Base-by-base conservation (phyloP, 2,888 invertebrate genomes). In the Catocala sponsa region DNA sequence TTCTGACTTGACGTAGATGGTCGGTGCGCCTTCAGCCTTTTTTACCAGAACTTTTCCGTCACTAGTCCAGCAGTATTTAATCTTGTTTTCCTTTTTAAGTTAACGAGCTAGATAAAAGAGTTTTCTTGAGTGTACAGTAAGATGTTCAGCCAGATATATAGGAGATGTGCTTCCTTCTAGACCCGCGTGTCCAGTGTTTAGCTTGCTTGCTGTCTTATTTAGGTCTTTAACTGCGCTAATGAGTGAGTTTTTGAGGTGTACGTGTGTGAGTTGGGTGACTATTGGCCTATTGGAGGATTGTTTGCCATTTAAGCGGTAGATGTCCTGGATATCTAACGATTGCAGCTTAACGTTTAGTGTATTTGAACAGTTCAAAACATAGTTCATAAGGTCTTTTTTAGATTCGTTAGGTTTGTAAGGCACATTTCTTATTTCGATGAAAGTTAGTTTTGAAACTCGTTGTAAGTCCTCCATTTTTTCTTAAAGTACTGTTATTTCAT, bases 371-470 rank as follows among this genome's bases (percentile, higher is more conserved):
- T 49, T 56, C 1, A 12, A 7, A 5, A 56, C 5, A 7, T 56
- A 56, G 11, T 25, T 49, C 13, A 12, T 15, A 32, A 49, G 32
- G 42, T 56, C 56, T 33, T 25, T n/a, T 48, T 50, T 57, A 10
- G 43, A 25, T 49, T 57, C 56, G 12, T 50, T 32, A 7, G 42
- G 25, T 32, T 11, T 57, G 25, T 42, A n/a, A 6, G 50, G 56
- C 11, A 57, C 33, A 11, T 56, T 56, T 33, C 56, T 56, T 43
- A 56, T 12, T 33, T 56, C 56, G 11, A 49, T n/a, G n/a, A 56
- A 42, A 4, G 42, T 56, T 6, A 56, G 13, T 9, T 56, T 56
- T 42, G 56, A 56, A 6, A 56, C n/a, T 11, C 56, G 42, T 10
- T 42, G 42, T 42, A 42, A 42, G 10, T 42, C 42, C 7, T 42